Base-by-base conservation (phyloP, 2,797 vertebrate species). In the Amblyopsis hoosieri region DNA sequence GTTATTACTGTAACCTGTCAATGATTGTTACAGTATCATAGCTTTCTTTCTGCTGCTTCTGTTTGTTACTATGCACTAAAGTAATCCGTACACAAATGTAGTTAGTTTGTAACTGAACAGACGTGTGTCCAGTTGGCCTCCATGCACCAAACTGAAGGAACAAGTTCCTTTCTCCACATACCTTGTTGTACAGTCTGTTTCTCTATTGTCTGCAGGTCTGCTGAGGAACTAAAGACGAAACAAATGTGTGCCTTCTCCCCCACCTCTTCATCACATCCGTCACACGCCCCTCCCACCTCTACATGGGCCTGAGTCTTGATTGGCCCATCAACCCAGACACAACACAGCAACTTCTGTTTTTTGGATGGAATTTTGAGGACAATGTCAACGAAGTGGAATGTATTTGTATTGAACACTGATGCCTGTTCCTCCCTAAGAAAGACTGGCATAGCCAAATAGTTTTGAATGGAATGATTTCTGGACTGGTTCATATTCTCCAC, bases 191-290 rank as follows among this genome's bases (percentile, higher is more conserved):
- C 14, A 54, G 8, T 10, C 17, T 29, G 12, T 59, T 9, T 63
- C 48, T 46, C n/a, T 15, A 8, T 5, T 63, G 12, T 75, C 45
- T 63, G 3, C 84, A 93, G 92, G 92, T 93, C 62, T 93, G 92
- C 89, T 93, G 88, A 93, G 72, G 72, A 76, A 72, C 64, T 55
- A 33, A 19, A 67, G 4, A 67, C 71, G 56, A 74, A 65, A 57
- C 68, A 76, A 58, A 78, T 8, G 64, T 67, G 88, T 91, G 85
- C 87, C 88, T 91, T 88, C 71, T 73, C 62, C 78, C 71, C 61
- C 51, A 57, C 64, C 69, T 60, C 54, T 57, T 73, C 75, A 64
- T 71, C 45, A 46, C 29, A 45, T 45, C 49, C 56, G 51, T 64
- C 62, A 75, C 54, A 31, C 8, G 45, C 1, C 54, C 48, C 48